A percentile compares a stretch with the other conserved stretches of the same genome.
These are phyloP conservation scores for Tylochromis polylepis DNA, from an alignment of 2,113 vertebrate species.

Conservation along the genomic window DNA sequence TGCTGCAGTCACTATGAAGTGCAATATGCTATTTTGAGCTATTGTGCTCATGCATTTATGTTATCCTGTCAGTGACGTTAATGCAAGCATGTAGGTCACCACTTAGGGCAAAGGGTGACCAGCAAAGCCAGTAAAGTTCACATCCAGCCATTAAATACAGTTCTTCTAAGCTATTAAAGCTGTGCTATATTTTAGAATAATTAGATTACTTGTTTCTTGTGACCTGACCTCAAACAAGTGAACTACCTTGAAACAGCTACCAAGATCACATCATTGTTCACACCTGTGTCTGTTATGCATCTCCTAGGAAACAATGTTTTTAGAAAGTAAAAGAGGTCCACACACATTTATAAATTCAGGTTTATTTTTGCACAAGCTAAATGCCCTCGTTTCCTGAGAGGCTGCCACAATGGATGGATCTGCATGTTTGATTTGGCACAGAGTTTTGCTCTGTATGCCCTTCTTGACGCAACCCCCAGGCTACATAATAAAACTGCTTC, in stretches of 20 bases:
- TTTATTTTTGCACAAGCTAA: background rate
- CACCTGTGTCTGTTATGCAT: background rate
- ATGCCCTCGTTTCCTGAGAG: background rate
- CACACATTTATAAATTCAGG: background rate
- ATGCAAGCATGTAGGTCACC: background rate
- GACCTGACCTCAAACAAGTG: background rate
- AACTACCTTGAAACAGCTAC: background rate
- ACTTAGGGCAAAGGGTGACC: background rate
- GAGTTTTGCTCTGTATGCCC: background rate
- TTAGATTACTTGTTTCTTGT: background rate
- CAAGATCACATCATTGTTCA: background rate
- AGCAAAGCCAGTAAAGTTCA: background rate
- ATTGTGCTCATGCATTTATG: background rate
- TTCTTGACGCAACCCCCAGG: background rate
- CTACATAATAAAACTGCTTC: background rate
- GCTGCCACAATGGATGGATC: background rate
- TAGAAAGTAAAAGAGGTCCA: background rate
- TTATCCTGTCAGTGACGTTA: background rate
- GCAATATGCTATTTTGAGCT: background rate
- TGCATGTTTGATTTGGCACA: background rate
- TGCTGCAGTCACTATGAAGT: background rate
- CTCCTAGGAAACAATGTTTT: background rate
- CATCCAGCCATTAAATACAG: background rate
- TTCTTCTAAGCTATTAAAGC: background rate
- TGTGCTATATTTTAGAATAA: background rate